These are phyloP conservation scores for Synanthedon vespiformis DNA, from an alignment of 2,888 invertebrate species.

Conservation along the genomic window DNA sequence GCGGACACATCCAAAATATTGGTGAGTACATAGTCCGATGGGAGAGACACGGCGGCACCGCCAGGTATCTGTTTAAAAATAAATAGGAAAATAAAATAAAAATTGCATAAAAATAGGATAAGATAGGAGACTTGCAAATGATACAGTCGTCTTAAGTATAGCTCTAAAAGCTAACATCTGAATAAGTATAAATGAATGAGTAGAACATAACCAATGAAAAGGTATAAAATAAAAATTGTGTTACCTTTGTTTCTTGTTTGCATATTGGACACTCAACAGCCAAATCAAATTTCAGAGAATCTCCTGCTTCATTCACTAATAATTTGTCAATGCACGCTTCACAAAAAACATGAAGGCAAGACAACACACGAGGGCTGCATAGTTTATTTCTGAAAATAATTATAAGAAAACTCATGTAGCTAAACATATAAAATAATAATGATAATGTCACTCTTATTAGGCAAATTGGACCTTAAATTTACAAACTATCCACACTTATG, in stretches of 20 bases:
- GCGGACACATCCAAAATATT: constrained; percentile 87
- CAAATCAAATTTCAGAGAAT: constrained; percentile 73
- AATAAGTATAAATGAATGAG: neutral
- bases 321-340: constrained; percentile 89
- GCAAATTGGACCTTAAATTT: neutral
- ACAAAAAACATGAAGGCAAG: constrained; percentile 96
- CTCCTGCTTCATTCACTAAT: constrained; percentile 78
- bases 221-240: neutral
- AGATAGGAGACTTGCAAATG: no score
- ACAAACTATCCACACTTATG: neutral
- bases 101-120: neutral
- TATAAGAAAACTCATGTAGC: neutral
- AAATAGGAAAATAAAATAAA: neutral
- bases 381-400: constrained; percentile 74
- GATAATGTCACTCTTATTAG: neutral
- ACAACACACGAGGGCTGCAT: constrained; percentile 86
- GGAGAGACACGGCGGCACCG: constrained; percentile 83
- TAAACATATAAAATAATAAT: neutral
- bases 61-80: constrained; percentile 70
- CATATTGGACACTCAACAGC: constrained; percentile 83
- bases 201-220: neutral
- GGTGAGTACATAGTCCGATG: constrained; percentile 87
- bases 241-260: constrained; percentile 85
- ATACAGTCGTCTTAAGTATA: neutral
- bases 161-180: no score